Evolutionary conservation across 2,888 invertebrate genomes (phyloP), one percentile per base, ranked within the genome.

Genomic region (Trissolcus japonicus): DNA sequence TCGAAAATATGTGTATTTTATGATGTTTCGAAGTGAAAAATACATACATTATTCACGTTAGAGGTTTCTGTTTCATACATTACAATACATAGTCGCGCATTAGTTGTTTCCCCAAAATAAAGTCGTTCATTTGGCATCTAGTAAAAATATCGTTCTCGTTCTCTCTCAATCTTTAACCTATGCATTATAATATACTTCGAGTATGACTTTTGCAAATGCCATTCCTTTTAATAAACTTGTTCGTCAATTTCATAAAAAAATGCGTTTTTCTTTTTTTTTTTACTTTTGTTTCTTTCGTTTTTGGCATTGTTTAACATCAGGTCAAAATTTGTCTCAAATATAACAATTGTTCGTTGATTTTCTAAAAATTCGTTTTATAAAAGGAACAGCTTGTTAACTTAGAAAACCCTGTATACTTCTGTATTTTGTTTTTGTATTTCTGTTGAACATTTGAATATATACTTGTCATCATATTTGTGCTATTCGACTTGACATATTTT

Each of bases 391-490:
- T 54, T 46, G 55, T 55, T 73, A 73, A 73, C 48, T 65, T 65
- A 59, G 61, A 66, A 66, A 60, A 73, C 73, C 66, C 73, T 73
- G 73, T 72, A 72, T 73, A 66, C 65, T 73, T 73, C 56, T 73
- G 17, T 55, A 73, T 61, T 73, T 56, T 65, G 41, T 55, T 35
- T 55, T 35, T 35, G 35, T 35, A 35, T 35, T 35, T 35, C 35
- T 35, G 35, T 35, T 73, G 55, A 66, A 73, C 73, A 66, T 65
- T 56, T 66, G 66, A 55, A 66, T 73, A 66, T 66, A 66, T 56
- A 65, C 25, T 73, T 66, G 4, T 66, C 56, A 66, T 53, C 40
- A 66, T 66, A 65, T 73, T 73, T 66, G 66, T 73, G 73, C 73
- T 66, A 72, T 72, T 35, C 35, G 35, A 35, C 35, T 35, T 35